Evolutionary conservation across 2,888 invertebrate species (phyloP).

Genomic region (Tiliacea citrago): DNA sequence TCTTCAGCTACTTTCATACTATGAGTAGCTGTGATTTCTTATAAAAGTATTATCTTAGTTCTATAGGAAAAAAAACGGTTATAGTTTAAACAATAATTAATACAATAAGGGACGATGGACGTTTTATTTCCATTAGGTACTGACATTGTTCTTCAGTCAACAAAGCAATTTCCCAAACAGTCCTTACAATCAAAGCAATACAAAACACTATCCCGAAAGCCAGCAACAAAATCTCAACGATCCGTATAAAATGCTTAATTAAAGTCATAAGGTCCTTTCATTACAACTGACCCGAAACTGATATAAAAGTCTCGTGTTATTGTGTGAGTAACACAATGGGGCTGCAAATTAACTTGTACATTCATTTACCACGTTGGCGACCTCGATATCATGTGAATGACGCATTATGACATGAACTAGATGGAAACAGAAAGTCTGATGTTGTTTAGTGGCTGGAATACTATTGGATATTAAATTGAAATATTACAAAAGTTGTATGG

Average conservation of each 20-base stretch:
- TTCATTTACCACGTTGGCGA: conserved; percentile 52
- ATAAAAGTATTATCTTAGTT: not conserved
- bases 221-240: conserved; percentile 38
- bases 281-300: conserved; percentile 52
- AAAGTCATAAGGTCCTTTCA: conserved; percentile 47
- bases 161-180: not conserved
- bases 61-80: no score
- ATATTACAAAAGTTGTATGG: not conserved
- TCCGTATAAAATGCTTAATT: conserved; percentile 60
- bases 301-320: conserved; percentile 60
- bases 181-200: conserved; percentile 24
- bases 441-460: not conserved
- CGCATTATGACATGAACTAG: conserved; percentile 41
- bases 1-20: not conserved
- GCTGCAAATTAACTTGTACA: conserved; percentile 59
- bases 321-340: conserved; percentile 59
- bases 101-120: not conserved
- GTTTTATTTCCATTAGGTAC: not conserved
- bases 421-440: conserved; percentile 26
- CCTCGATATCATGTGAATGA: conserved; percentile 59
- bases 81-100: not conserved
- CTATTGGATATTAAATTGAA: not conserved
- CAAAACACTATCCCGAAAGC: conserved; percentile 38
- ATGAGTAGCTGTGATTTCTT: not conserved
- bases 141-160: not conserved